phyloP scores from a whole-genome alignment of 2,797 vertebrate genomes.

The Cyclura pinguis region DNA sequence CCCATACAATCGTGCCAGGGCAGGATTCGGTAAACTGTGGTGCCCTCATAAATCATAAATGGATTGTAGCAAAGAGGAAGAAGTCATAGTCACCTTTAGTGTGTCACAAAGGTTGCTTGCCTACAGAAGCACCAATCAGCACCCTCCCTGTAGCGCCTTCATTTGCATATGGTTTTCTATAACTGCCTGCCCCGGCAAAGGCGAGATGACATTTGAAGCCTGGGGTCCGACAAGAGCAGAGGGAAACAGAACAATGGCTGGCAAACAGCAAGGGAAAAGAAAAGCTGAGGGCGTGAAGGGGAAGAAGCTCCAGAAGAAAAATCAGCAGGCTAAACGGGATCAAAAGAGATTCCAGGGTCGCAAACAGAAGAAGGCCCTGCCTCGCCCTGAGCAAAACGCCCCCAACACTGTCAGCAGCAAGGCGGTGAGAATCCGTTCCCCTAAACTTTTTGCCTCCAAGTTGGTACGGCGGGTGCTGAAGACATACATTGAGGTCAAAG shows the following conservation, averaged over 20 bases:
- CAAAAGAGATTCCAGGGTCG: neutral
- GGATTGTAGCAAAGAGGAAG: neutral
- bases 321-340: neutral
- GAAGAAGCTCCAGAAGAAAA: neutral
- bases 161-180: slow-evolving; percentile 28
- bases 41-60: neutral
- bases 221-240: neutral
- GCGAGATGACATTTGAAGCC: neutral
- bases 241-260: slow-evolving; percentile 3
- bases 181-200: neutral
- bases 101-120: slow-evolving; percentile 3
- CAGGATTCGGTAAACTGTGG: neutral
- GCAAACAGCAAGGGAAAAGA: slow-evolving; percentile 32
- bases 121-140: neutral
- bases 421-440: neutral
- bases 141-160: neutral
- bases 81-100: neutral
- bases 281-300: neutral
- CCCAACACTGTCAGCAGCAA: neutral
- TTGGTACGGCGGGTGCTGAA: neutral
- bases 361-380: slow-evolving; percentile 1
- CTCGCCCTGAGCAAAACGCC: neutral
- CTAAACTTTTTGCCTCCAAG: slow-evolving; percentile 17
- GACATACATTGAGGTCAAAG: neutral
- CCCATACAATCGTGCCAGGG: neutral